Conservation (phyloP, 2,113 vertebrate genomes). For the Uria aalge region DNA sequence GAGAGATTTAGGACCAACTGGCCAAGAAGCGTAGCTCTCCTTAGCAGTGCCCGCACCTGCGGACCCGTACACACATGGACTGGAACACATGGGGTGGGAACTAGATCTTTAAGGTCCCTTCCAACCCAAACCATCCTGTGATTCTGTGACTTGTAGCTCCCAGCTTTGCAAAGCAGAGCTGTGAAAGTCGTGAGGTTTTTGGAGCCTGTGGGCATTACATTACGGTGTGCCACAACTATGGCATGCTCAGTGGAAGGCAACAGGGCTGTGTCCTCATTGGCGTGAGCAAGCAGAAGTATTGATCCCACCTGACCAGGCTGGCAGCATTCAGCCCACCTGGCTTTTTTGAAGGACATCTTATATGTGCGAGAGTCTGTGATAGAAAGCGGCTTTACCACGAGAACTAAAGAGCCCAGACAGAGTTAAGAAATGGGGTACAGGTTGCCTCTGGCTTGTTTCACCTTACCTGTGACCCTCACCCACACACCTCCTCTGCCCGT, state of each 20-base stretch:
- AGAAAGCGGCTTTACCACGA: background rate
- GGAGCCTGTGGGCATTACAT: background rate
- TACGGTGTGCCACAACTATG: background rate
- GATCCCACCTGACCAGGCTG: background rate
- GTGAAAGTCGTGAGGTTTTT: background rate
- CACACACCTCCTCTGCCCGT: background rate
- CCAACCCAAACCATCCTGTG: too few relatives aligned
- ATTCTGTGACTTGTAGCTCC: background rate
- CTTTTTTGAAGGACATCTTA: background rate
- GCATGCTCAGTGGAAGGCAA: background rate
- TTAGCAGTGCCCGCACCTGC: background rate
- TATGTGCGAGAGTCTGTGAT: background rate
- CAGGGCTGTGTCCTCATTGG: accelerated
- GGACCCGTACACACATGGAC: background rate
- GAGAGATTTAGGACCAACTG: background rate
- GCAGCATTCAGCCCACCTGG: background rate
- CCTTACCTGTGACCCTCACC: background rate
- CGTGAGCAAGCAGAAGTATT: background rate
- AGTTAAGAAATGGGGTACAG: background rate
- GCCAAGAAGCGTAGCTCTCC: background rate
- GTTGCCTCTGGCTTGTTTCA: background rate
- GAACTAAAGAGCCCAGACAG: background rate
- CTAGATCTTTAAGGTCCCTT: too few relatives aligned
- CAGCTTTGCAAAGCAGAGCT: background rate
- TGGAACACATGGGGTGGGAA: too few relatives aligned